Evolutionary conservation across 2,113 vertebrate species (phyloP).

Genomic region (Patagioenas fasciata): DNA sequence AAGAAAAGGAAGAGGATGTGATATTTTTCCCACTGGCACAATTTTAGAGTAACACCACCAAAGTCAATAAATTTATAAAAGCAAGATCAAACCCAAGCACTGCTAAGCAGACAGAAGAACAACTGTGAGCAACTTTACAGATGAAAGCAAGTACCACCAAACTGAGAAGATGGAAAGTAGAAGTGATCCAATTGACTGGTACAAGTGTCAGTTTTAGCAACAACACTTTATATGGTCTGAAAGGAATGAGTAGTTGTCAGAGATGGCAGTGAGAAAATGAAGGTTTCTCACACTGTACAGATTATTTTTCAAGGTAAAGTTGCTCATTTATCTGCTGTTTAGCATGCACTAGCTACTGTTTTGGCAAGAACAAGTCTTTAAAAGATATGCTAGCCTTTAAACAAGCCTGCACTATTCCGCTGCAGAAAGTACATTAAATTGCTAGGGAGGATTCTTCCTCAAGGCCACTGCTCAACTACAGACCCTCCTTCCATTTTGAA

Average conservation of each 20-base stretch:
- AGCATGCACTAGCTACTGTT: background rate
- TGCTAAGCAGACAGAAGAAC: background rate
- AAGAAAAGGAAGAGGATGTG: background rate
- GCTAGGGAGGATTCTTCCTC: background rate
- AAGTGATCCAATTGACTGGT: background rate
- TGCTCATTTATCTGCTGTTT: background rate
- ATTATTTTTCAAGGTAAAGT: conserved; percentile 7
- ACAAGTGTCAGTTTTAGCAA: background rate
- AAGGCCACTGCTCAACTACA: background rate
- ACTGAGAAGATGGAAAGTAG: background rate
- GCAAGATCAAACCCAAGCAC: conserved; percentile 23
- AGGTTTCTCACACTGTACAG: background rate
- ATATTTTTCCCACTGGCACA: background rate
- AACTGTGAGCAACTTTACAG: background rate
- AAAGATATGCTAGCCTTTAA: background rate
- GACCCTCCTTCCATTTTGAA: background rate
- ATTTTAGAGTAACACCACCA: background rate
- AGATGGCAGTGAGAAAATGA: background rate
- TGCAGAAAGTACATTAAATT: background rate
- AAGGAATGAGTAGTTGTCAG: background rate
- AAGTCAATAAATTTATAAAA: background rate
- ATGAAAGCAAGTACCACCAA: background rate
- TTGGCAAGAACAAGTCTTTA: background rate
- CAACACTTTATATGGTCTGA: background rate
- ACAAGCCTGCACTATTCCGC: background rate